Percentiles rank a stretch among this genome's conserved stretches.
Evolutionary conservation across 2,113 vertebrate genomes (phyloP).

Genomic region (Tachycineta bicolor): DNA sequence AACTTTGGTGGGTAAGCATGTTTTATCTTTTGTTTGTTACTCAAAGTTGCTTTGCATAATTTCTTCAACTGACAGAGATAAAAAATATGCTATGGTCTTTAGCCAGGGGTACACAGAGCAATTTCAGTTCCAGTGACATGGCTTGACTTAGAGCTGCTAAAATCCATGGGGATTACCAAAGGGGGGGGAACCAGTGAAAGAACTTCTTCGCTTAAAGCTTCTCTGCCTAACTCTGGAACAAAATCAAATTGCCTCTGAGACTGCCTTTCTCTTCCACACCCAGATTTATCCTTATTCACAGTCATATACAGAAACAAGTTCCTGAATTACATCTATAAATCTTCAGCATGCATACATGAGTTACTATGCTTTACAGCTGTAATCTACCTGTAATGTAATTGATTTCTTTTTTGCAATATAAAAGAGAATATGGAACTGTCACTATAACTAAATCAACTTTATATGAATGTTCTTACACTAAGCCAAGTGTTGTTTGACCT

Average conservation of each 20-base stretch:
- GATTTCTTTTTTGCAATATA: neutral
- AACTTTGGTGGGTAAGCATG: neutral
- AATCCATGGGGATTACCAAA: neutral
- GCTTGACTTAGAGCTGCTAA: neutral
- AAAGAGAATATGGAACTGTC: neutral
- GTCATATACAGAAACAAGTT: neutral
- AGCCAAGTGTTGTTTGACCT: conserved; percentile 24
- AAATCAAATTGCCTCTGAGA: neutral
- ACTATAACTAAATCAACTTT: neutral
- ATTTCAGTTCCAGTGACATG: neutral
- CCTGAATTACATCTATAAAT: neutral
- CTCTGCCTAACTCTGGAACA: neutral
- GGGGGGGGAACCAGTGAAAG: neutral
- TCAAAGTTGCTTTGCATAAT: neutral
- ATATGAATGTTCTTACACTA: neutral
- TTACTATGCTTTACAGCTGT: neutral
- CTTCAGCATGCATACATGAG: neutral
- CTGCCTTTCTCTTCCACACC: neutral
- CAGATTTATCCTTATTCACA: neutral
- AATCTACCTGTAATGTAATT: neutral
- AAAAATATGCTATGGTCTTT: neutral
- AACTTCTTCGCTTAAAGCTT: neutral
- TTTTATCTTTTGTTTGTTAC: neutral
- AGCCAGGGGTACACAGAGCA: neutral
- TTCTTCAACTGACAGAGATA: neutral